A percentile compares a stretch with the other conserved stretches of the same genome.
Conservation (phyloP, 2,113 vertebrate species). For the Isurus oxyrinchus region DNA sequence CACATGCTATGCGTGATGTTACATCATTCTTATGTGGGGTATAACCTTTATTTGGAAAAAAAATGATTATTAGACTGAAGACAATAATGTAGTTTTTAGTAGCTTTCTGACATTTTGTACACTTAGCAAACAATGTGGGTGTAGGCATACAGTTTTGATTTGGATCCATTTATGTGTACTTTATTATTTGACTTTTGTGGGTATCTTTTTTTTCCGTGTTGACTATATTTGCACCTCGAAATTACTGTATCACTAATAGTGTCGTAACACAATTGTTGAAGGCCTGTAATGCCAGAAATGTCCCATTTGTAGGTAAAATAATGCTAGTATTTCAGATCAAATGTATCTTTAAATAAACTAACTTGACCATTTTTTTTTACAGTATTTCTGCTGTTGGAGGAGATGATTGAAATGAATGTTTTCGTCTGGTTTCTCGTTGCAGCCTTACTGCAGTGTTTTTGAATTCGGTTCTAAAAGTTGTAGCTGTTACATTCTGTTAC, state of each 20-base stretch:
- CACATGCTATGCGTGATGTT: background rate
- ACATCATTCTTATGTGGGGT: background rate
- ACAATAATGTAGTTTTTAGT: background rate
- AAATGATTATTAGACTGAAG: background rate
- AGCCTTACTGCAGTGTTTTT: conserved; percentile 11
- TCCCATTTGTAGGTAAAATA: background rate
- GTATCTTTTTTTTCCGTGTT: background rate
- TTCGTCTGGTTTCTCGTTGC: background rate
- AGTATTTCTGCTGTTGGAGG: background rate
- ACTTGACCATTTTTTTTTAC: background rate
- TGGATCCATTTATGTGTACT: background rate
- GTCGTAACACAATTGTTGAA: background rate
- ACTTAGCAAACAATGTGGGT: background rate
- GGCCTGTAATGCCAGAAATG: background rate
- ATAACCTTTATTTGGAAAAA: background rate
- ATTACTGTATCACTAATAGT: background rate
- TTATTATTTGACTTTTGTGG: background rate
- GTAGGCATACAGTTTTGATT: background rate
- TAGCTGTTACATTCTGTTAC: background rate
- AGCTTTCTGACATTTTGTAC: background rate
- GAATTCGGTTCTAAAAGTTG: background rate
- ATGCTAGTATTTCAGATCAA: background rate
- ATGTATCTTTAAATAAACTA: background rate
- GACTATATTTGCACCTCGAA: background rate
- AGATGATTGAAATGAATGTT: background rate